A percentile compares a stretch with the other conserved stretches of the same genome.
These are phyloP conservation scores for Radopholus similis DNA, from an alignment of 1,140 invertebrate genomes.

Conservation along the genomic window DNA sequence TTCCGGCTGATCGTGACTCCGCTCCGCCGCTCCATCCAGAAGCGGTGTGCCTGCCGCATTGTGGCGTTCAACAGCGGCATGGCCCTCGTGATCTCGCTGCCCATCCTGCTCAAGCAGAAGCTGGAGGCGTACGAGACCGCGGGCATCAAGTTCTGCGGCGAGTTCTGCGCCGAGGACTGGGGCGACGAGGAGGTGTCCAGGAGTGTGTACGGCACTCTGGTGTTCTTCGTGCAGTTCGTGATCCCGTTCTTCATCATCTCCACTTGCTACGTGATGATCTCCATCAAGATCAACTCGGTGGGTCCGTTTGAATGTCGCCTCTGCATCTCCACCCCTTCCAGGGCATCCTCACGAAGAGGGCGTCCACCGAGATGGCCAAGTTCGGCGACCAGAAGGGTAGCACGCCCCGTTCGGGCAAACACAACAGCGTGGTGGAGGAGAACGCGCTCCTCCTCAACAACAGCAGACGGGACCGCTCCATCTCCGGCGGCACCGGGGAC, in stretches of 20 bases:
- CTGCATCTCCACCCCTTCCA: neutral
- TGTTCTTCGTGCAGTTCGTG: constrained; percentile 47
- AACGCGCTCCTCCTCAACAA: neutral
- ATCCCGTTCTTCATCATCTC: constrained; percentile 53
- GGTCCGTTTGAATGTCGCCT: neutral
- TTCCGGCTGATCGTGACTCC: constrained; percentile 57
- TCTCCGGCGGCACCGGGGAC: neutral
- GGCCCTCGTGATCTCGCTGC: constrained; percentile 34
- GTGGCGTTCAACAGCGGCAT: constrained; percentile 42
- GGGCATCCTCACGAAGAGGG: neutral
- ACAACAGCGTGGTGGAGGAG: neutral
- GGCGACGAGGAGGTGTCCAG: constrained; percentile 19
- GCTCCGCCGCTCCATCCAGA: constrained; percentile 53
- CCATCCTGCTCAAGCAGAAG: constrained; percentile 42
- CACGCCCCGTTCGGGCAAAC: neutral
- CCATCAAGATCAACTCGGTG: constrained; percentile 49
- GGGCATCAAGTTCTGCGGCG: constrained; percentile 37
- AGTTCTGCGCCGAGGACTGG: constrained; percentile 47
- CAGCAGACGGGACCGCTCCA: neutral
- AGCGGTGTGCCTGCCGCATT: constrained; percentile 50
- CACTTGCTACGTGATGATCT: constrained; percentile 54
- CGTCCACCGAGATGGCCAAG: constrained; percentile 1
- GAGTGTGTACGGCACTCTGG: constrained; percentile 43
- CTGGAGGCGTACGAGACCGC: constrained; percentile 32
- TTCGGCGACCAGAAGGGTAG: neutral